Conservation (phyloP, 2,888 invertebrate species). For the Linyphia triangularis region DNA sequence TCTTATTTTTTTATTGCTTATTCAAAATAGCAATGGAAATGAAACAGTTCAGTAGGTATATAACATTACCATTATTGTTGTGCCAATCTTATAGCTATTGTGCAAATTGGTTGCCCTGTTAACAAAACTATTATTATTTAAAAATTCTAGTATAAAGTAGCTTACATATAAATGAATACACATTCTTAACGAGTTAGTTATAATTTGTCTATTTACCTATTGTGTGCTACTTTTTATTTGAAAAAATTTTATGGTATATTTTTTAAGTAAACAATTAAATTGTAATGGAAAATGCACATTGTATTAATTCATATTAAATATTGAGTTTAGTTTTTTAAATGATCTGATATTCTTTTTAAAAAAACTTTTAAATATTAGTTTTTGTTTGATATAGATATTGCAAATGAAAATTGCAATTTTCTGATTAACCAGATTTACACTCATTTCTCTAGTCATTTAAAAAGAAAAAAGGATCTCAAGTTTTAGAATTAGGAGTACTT, state of each 20-base stretch:
- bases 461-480: slow-evolving; percentile 7
- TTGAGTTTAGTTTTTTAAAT: background rate
- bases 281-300: background rate
- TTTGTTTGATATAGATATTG: background rate
- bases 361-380: background rate
- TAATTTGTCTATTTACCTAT: background rate
- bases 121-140: too few relatives aligned
- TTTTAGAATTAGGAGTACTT: slow-evolving; percentile 15
- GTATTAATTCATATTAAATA: background rate
- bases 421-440: background rate
- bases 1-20: too few relatives aligned
- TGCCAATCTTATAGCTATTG: too few relatives aligned
- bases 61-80: too few relatives aligned
- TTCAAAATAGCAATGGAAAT: too few relatives aligned
- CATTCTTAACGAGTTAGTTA: too few relatives aligned
- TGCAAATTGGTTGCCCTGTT: too few relatives aligned
- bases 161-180: too few relatives aligned
- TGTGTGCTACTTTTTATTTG: background rate
- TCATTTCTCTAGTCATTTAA: slow-evolving; percentile 44
- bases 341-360: background rate
- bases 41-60: too few relatives aligned
- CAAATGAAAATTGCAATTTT: background rate
- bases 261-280: too few relatives aligned
- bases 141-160: too few relatives aligned
- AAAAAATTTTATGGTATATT: too few relatives aligned